phyloP scores from a whole-genome alignment of 2,113 vertebrate genomes.

The Tragelaphus imberbis region DNA sequence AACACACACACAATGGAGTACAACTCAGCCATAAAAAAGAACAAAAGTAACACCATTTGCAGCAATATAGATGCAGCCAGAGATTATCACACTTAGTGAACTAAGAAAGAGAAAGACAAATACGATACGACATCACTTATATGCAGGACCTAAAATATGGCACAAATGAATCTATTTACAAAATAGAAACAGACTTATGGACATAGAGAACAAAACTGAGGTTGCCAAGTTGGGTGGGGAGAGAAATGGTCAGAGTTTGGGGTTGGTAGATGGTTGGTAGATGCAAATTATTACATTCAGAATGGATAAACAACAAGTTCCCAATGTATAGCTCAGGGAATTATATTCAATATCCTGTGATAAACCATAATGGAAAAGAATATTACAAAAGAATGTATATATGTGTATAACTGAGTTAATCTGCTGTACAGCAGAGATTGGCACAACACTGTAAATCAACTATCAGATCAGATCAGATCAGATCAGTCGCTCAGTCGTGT shows the following conservation, averaged over 20 bases:
- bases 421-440: background rate
- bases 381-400: background rate
- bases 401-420: background rate
- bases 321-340: background rate
- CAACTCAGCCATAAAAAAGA: background rate
- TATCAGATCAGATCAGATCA: background rate
- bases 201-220: background rate
- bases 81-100: background rate
- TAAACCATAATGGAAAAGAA: background rate
- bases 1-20: background rate
- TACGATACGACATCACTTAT: background rate
- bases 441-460: background rate
- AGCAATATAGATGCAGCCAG: background rate
- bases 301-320: background rate
- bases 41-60: background rate
- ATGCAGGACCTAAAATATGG: background rate
- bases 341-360: background rate
- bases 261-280: background rate
- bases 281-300: background rate
- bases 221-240: background rate
- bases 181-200: background rate
- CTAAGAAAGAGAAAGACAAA: background rate
- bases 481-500: no score
- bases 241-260: background rate
- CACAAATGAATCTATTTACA: background rate